phyloP scores from a whole-genome alignment of 2,113 vertebrate genomes.

The Syngnathus scovelli region DNA sequence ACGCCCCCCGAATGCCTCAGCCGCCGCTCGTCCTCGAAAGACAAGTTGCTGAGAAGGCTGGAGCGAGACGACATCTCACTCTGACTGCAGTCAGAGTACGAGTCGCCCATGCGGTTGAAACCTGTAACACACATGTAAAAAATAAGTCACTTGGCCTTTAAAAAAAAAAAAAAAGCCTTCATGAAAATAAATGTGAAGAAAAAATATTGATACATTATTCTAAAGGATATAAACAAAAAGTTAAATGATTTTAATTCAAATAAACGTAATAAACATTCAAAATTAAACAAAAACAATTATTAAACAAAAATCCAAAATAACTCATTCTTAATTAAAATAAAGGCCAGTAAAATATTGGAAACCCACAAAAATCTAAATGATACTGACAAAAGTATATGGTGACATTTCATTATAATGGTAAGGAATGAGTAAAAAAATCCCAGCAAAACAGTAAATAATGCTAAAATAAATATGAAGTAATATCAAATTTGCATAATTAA shows the following conservation, averaged over 20 bases:
- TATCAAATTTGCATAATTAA: neutral
- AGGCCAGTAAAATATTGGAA: too few relatives aligned
- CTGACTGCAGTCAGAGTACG: constrained; percentile 93
- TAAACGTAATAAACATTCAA: too few relatives aligned
- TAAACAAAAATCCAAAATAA: too few relatives aligned
- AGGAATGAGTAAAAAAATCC: neutral
- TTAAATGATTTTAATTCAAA: too few relatives aligned
- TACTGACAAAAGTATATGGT: neutral
- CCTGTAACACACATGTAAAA: constrained; percentile 62
- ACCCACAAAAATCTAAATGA: too few relatives aligned
- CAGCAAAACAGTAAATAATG: too few relatives aligned
- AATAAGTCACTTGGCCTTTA: neutral
- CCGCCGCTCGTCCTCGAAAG: constrained; percentile 89
- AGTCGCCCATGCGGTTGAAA: constrained; percentile 81
- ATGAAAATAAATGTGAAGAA: too few relatives aligned
- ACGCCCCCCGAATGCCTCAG: constrained; percentile 85
- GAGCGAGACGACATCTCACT: constrained; percentile 96
- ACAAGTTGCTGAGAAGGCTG: constrained; percentile 96
- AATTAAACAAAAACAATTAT: too few relatives aligned
- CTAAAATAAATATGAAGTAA: neutral
- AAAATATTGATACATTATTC: too few relatives aligned
- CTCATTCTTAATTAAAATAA: too few relatives aligned
- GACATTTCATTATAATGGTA: neutral
- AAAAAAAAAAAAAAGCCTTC: too few relatives aligned
- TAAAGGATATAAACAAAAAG: too few relatives aligned